A percentile compares a stretch with the other conserved stretches of the same genome.
Conservation (phyloP, 2,888 invertebrate genomes). For the Zygogramma bicolorata region DNA sequence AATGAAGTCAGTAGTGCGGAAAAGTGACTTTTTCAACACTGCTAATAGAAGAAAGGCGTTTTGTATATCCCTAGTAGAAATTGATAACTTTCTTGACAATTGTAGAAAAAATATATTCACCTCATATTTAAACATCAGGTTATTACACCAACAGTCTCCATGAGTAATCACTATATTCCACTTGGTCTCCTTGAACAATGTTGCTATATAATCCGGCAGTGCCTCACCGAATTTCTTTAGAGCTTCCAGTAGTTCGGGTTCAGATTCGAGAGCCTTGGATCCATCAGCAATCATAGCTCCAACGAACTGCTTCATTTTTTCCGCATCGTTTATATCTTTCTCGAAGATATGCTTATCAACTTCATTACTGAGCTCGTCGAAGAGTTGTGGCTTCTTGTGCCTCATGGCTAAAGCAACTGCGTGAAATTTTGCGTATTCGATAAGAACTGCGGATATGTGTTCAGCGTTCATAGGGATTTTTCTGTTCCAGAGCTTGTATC, state of each 20-base stretch:
- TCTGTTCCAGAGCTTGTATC: conserved; percentile 52
- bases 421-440: conserved; percentile 58
- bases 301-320: background rate
- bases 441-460: conserved; percentile 53
- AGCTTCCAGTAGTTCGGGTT: background rate
- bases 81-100: too few relatives aligned
- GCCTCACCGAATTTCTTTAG: background rate
- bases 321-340: background rate
- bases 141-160: conserved; percentile 57
- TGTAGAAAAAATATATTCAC: too few relatives aligned
- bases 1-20: too few relatives aligned
- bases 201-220: background rate
- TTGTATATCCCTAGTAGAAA: too few relatives aligned
- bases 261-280: background rate
- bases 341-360: background rate
- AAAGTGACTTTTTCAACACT: too few relatives aligned
- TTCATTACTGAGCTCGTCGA: conserved; percentile 30
- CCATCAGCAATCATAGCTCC: too few relatives aligned
- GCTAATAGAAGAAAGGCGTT: too few relatives aligned
- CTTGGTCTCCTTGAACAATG: background rate
- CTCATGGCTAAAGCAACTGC: conserved; percentile 55
- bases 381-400: conserved; percentile 50
- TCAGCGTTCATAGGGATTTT: conserved; percentile 51
- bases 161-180: conserved; percentile 45
- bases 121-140: conserved; percentile 49